Evolutionary conservation across 2,888 invertebrate species (phyloP).

Genomic region (Hypena proboscidalis): DNA sequence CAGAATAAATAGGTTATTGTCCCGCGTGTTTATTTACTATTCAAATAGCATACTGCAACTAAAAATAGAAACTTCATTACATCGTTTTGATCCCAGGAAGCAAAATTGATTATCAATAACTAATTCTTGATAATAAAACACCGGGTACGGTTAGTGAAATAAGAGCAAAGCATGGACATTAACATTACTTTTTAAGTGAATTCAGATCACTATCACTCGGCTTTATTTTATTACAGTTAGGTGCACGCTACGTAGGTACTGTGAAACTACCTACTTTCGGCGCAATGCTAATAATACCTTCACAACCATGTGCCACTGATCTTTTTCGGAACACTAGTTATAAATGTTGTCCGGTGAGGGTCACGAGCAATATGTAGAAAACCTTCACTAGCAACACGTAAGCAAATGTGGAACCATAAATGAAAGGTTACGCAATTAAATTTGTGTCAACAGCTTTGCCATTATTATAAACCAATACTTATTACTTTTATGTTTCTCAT

Average conservation of each 20-base stretch:
- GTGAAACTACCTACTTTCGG: conserved; percentile 19
- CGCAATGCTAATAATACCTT: conserved; percentile 25
- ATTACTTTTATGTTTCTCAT: conserved; percentile 7
- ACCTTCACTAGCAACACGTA: conserved; percentile 83
- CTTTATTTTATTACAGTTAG: conserved; percentile 17
- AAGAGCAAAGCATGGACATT: conserved; percentile 29
- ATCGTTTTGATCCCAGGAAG: too few relatives aligned
- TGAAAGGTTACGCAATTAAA: conserved; percentile 83
- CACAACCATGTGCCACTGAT: conserved; percentile 55
- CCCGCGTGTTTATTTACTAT: conserved; percentile 58
- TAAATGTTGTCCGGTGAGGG: conserved; percentile 59
- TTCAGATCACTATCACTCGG: conserved; percentile 26
- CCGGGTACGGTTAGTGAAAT: conserved; percentile 18
- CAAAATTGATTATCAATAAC: too few relatives aligned
- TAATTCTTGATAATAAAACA: conserved; percentile 10
- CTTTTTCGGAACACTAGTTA: conserved; percentile 50
- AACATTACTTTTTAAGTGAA: conserved; percentile 8
- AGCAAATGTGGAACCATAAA: conserved; percentile 79
- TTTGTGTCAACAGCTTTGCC: conserved; percentile 57
- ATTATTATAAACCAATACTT: conserved; percentile 16
- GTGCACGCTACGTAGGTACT: conserved; percentile 12
- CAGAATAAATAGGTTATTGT: conserved; percentile 55
- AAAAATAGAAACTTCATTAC: conserved; percentile 28
- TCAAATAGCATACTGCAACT: conserved; percentile 39
- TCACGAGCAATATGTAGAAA: conserved; percentile 76